Base-by-base conservation (phyloP, 2,113 vertebrate species). In the Anseranas semipalmata region DNA sequence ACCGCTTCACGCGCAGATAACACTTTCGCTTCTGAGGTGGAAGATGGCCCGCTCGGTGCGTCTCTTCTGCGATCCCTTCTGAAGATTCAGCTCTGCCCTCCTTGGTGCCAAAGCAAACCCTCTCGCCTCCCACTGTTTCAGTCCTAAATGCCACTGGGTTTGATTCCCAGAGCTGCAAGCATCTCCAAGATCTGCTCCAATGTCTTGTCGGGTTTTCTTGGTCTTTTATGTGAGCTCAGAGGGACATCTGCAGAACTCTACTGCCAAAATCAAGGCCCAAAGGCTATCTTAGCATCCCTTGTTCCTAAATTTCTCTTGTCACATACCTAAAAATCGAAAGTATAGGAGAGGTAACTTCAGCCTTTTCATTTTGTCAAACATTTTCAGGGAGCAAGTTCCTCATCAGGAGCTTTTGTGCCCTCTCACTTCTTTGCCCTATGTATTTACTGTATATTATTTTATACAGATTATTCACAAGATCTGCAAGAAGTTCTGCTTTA, bases 21-120 rank as follows among this genome's bases (percentile, higher is more conserved):
- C 32, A 35, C 5, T 94, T 30, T 74, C 33, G 25, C 43, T 39
- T 68, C 32, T 59, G 59, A 55, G 68, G 56, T 14, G 53, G 35
- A 71, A 78, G 65, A 63, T 45, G 63, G 22, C 19, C 58, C 0
- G 0, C 50, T 82, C 1, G 2, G 39, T 6, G 3, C 19, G 2
- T 20, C 71, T 33, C 55, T 55, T n/a, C 6, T 24, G 50, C 10
- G 56, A 81, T 74, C 37, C 41, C 45, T 89, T 63, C 72, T 2
- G 4, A 17, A 89, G 6, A 28, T 30, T 89, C 35, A 48, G 17
- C 39, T 82, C 48, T 94, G 35, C 48, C 43, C 63, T 46, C 60
- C 70, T 55, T 27, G 16, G 19, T 63, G 46, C 46, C 66, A 85
- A 62, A 83, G 35, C 41, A 39, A 70, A 87, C 6, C 7, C 17